These are phyloP conservation scores for Timema podura DNA, from an alignment of 2,888 invertebrate genomes.

Conservation along the genomic window DNA sequence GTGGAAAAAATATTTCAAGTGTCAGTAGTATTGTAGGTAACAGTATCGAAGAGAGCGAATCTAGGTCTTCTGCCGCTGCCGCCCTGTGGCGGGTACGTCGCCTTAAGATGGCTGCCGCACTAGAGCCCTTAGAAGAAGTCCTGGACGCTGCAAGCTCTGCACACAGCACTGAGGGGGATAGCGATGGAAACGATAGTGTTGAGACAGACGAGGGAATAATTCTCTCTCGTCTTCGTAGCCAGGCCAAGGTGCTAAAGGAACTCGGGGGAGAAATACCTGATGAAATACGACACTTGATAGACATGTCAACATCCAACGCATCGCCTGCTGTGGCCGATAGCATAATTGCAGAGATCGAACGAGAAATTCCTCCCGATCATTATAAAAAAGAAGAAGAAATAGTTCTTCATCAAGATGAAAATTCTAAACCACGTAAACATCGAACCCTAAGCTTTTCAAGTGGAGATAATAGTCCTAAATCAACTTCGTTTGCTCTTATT, in stretches of 20 bases:
- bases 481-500: conserved; percentile 45
- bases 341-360: conserved; percentile 30
- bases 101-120: conserved; percentile 7
- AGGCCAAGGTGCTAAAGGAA: conserved; percentile 52
- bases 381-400: conserved; percentile 17
- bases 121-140: too few species aligned
- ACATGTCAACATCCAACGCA: conserved; percentile 13
- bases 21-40: not conserved
- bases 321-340: conserved; percentile 19
- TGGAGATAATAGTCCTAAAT: conserved; percentile 23
- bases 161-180: conserved; percentile 13
- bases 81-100: not conserved
- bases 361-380: conserved; percentile 44
- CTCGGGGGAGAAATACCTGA: conserved; percentile 53
- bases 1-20: too few species aligned
- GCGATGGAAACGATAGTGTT: conserved; percentile 24
- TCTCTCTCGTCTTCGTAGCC: conserved; percentile 51
- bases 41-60: conserved; percentile 10
- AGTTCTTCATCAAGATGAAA: too few species aligned
- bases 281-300: conserved; percentile 40
- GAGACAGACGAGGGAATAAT: conserved; percentile 53
- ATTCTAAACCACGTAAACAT: not conserved
- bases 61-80: conserved; percentile 8
- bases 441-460: not conserved
- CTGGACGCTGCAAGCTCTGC: conserved; percentile 24